These are phyloP conservation scores for Epizoanthus stellaris DNA, from an alignment of 92 coral and sea anemone species.

Conservation along the genomic window DNA sequence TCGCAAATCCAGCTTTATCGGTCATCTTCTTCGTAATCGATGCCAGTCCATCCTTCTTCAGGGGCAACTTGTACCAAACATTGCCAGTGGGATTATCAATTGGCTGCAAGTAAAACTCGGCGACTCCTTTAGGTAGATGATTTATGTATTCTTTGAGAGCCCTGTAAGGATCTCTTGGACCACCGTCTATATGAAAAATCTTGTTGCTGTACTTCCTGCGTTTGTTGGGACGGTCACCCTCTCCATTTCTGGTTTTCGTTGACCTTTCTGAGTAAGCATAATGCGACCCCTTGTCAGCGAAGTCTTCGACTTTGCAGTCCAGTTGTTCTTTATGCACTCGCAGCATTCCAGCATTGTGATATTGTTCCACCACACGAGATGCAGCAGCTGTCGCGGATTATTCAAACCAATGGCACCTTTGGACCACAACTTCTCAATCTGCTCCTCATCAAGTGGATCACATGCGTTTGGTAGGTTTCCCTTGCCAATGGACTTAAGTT, in stretches of 20 bases:
- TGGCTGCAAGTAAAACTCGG: neutral
- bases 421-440: neutral
- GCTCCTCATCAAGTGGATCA: neutral
- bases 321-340: slow-evolving; percentile 38
- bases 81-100: neutral
- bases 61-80: slow-evolving; percentile 44
- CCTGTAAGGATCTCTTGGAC: neutral
- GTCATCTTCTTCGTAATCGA: slow-evolving; percentile 51
- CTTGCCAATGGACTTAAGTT: neutral
- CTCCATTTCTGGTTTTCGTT: slow-evolving; percentile 31
- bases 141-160: neutral
- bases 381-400: neutral
- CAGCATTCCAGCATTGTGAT: slow-evolving; percentile 21
- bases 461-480: neutral
- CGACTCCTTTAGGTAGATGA: neutral
- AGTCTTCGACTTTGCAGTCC: slow-evolving; percentile 9
- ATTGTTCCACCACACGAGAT: neutral
- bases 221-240: neutral
- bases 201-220: slow-evolving; percentile 13
- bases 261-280: slow-evolving; percentile 24
- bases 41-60: slow-evolving; percentile 41
- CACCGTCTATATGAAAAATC: neutral
- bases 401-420: neutral
- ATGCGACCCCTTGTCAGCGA: neutral
- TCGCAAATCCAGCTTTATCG: slow-evolving; percentile 46